A percentile compares a stretch with the other conserved stretches of the same genome.
Conservation (phyloP, 2,113 vertebrate species). For the Neoarius graeffei region DNA sequence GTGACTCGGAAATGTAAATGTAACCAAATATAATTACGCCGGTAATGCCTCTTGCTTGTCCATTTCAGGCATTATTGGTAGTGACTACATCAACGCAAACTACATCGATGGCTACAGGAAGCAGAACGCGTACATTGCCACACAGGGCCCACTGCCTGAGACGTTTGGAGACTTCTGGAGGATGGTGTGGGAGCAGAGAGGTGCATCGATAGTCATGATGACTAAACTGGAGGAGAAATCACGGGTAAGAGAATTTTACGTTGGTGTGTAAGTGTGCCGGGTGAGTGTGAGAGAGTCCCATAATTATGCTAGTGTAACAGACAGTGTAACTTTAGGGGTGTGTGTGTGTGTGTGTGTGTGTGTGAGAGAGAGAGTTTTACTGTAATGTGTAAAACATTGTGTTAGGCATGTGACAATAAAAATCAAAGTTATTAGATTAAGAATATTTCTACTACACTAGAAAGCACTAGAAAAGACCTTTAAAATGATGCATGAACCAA, state of each 20-base stretch:
- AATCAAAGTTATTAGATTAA: too few species aligned
- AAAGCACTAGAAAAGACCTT: too few species aligned
- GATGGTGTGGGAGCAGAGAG: conserved; percentile 98
- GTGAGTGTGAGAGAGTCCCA: background rate
- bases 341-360: conserved; percentile 20
- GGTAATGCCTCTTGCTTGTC: background rate
- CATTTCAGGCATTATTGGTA: conserved; percentile 85
- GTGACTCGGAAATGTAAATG: background rate
- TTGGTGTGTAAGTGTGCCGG: background rate
- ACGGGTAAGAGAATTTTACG: conserved; percentile 17
- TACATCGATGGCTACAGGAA: conserved; percentile 96
- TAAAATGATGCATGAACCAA: too few species aligned
- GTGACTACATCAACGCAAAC: conserved; percentile 98
- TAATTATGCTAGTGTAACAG: background rate
- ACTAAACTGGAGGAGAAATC: conserved; percentile 77
- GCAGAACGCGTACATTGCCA: conserved; percentile 98
- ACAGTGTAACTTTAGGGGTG: background rate
- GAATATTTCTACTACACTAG: too few species aligned
- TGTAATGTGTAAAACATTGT: conserved; percentile 2
- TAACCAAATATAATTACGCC: background rate
- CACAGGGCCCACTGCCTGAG: conserved; percentile 91
- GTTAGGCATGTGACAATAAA: too few species aligned
- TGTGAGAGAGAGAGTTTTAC: background rate
- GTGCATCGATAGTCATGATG: conserved; percentile 97
- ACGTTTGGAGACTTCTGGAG: conserved; percentile 98